Evolutionary conservation across 1,140 invertebrate species (phyloP).

Genomic region (Lepidurus apus): DNA sequence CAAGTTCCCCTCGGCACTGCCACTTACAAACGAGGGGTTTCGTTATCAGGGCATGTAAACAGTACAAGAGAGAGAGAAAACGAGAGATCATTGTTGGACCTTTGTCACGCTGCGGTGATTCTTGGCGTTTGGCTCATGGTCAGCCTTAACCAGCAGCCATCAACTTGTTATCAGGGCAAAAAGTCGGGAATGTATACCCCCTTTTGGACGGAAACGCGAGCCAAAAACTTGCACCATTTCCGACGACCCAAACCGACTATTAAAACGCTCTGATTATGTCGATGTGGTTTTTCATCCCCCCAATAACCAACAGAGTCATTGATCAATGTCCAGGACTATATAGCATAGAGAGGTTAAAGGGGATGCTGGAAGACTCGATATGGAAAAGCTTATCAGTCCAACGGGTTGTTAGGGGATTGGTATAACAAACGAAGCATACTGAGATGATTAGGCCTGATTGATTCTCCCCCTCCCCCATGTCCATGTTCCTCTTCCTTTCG

Average conservation of each 20-base stretch:
- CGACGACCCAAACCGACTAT: constrained; percentile 9
- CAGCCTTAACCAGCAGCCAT: neutral
- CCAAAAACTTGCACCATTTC: constrained; percentile 6
- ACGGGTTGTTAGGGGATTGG: constrained; percentile 14
- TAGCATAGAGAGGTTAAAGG: constrained; percentile 3
- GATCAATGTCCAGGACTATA: constrained; percentile 3
- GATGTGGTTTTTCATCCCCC: neutral
- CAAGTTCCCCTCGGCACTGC: too few species aligned
- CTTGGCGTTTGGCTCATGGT: constrained; percentile 18
- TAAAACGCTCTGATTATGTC: constrained; percentile 12
- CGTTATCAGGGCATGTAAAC: constrained; percentile 5
- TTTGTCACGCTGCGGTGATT: constrained; percentile 21
- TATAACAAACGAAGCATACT: constrained; percentile 12
- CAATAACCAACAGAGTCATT: neutral
- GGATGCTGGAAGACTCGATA: constrained; percentile 19
- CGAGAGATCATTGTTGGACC: neutral
- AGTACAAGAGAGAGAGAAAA: neutral
- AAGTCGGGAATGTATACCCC: neutral
- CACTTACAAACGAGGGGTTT: neutral
- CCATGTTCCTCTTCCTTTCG: neutral
- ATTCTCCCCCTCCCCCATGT: neutral
- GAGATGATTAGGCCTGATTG: constrained; percentile 14
- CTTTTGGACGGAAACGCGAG: constrained; percentile 1
- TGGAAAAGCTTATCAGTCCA: neutral
- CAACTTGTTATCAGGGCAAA: constrained; percentile 10